A percentile compares a stretch with the other conserved stretches of the same genome.
These are phyloP conservation scores for Melanotaenia trifasciata DNA, from an alignment of 2,797 vertebrate genomes.

Conservation along the genomic window DNA sequence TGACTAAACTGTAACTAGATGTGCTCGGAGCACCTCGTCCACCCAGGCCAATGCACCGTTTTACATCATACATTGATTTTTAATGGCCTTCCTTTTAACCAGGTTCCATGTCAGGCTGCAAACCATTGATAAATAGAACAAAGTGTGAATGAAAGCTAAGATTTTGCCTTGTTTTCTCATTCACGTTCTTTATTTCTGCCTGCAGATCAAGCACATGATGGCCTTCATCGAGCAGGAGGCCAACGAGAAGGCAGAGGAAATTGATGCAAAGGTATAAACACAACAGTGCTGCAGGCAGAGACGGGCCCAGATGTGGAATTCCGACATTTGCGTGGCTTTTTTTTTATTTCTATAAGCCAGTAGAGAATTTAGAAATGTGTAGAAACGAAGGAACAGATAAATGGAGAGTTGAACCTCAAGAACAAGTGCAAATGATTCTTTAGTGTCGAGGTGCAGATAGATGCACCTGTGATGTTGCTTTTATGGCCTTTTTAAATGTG, in stretches of 20 bases:
- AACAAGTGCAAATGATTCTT: neutral
- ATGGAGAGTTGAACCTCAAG: neutral
- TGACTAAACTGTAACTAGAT: neutral
- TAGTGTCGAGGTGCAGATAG: neutral
- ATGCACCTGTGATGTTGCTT: neutral
- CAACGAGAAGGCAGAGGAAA: conserved; percentile 98
- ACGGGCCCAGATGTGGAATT: neutral
- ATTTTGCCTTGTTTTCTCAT: neutral
- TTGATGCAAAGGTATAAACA: conserved; percentile 93
- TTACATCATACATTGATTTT: neutral
- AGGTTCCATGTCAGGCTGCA: no score
- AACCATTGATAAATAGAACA: neutral
- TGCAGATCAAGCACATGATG: conserved; percentile 99
- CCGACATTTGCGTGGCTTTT: neutral
- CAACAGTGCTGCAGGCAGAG: neutral
- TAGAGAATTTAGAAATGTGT: neutral
- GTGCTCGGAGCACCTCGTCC: neutral
- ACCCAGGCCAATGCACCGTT: neutral
- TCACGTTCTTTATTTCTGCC: conserved; percentile 1
- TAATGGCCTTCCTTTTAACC: neutral
- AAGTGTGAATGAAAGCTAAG: neutral
- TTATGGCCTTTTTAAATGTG: neutral
- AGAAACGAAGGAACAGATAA: neutral
- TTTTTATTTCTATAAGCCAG: neutral
- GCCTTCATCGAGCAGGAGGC: conserved; percentile 99